phyloP scores from a whole-genome alignment of 2,797 vertebrate species.

The Stomatorhinus walkeri region DNA sequence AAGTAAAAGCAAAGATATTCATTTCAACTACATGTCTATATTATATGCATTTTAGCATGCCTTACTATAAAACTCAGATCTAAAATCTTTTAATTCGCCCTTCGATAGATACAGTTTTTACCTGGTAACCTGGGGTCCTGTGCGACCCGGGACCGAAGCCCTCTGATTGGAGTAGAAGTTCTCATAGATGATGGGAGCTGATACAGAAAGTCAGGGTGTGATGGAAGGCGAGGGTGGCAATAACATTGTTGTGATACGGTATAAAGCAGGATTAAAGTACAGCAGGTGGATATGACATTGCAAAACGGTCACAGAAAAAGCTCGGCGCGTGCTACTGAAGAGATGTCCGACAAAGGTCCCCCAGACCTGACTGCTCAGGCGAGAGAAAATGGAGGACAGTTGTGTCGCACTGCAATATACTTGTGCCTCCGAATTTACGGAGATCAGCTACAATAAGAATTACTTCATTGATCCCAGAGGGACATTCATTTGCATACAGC shows the following conservation, averaged over 20 bases:
- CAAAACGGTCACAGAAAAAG: background rate
- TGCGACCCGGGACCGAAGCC: constrained; percentile 41
- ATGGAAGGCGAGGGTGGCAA: background rate
- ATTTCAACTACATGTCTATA: background rate
- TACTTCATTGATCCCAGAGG: background rate
- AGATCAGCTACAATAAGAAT: background rate
- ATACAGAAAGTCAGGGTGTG: background rate
- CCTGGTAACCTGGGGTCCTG: constrained; percentile 43
- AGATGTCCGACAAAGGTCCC: background rate
- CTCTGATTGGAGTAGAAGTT: constrained; percentile 81
- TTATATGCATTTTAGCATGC: background rate
- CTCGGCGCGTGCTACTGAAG: background rate
- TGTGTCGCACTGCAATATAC: background rate
- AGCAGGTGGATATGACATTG: background rate
- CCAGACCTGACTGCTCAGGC: background rate
- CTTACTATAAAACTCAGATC: constrained; percentile 16
- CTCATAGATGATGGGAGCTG: constrained; percentile 78
- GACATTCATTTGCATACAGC: background rate
- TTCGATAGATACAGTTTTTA: constrained; percentile 34
- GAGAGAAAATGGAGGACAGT: background rate
- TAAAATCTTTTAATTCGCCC: background rate
- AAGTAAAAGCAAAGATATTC: constrained; percentile 20
- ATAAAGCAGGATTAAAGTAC: background rate
- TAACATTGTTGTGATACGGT: background rate
- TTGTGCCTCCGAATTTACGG: background rate